Conservation (phyloP, 2,113 vertebrate species). For the Sebastes schlegelii region DNA sequence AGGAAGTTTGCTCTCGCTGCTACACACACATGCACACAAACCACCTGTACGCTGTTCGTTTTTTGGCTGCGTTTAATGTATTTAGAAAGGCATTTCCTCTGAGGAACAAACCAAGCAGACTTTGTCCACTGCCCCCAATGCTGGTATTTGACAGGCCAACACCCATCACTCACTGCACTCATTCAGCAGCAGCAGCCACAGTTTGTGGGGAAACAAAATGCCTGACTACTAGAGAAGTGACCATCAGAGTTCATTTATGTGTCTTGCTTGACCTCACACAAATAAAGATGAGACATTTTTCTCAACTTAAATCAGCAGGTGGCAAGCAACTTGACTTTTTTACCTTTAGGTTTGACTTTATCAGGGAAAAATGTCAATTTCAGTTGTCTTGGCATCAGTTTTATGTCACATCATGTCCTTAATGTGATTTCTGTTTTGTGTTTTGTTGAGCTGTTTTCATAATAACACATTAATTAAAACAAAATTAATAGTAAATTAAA, state of each 20-base stretch:
- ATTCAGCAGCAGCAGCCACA: conserved; percentile 9
- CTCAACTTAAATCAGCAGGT: too few species aligned
- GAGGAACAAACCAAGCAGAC: conserved; percentile 47
- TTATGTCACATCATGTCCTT: background rate
- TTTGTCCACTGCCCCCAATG: conserved; percentile 19
- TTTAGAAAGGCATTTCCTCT: conserved; percentile 62
- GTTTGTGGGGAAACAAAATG: background rate
- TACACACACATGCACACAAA: conserved; percentile 3
- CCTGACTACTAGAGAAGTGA: background rate
- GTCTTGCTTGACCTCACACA: background rate
- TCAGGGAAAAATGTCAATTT: too few species aligned
- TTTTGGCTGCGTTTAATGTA: conserved; percentile 34
- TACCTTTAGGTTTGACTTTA: too few species aligned
- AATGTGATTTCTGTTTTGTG: background rate
- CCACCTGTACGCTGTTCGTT: conserved; percentile 9
- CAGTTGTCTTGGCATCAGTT: too few species aligned
- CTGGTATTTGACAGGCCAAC: conserved; percentile 39
- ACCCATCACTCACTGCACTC: conserved; percentile 39
- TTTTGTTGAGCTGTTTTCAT: background rate
- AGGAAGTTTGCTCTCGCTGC: conserved; percentile 29
- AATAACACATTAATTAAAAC: too few species aligned
- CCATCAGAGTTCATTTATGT: background rate
- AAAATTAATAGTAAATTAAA: background rate
- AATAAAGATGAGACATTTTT: background rate
- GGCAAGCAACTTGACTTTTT: too few species aligned